Base-by-base conservation (phyloP, 2,888 invertebrate species). In the Monopis laevigella region DNA sequence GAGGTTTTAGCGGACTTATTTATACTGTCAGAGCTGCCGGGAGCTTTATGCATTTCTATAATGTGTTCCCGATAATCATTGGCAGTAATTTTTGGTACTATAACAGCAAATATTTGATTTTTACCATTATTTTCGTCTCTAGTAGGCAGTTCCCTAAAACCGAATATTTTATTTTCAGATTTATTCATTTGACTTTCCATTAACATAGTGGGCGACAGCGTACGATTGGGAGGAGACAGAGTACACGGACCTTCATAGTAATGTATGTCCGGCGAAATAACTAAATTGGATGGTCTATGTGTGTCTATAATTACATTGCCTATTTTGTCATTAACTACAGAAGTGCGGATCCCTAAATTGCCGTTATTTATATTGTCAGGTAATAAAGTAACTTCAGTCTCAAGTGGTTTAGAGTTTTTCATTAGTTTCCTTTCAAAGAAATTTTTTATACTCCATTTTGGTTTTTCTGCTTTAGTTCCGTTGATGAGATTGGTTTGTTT, bases 361-460 rank as follows among this genome's bases (percentile, higher is more conserved):
- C 54, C 45, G 47, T 54, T 27, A 14, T 50, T 52, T 7, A 45
- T 48, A 1, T 48, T 47, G 28, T 73, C 75, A 0, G 67, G 58
- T 0, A 82, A 69, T 7, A 86, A 55, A 53, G 83, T 84, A 1
- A 86, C 85, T 59, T 84, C 83, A 0, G 84, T 84, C 11, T 84
- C 84, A 45, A 77, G 54, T 8, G 47, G 50, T 48, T 66, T 72
- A 2, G 55, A 50, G 32, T 55, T 59, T 46, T 63, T 59, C 30
- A 62, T 65, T 0, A 67, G 43, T 46, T 62, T 64, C 42, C 52
- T 70, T 35, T 68, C 84, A 42, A 84, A 73, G 43, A 78, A 73
- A 45, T 58, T 73, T 19, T 62, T 56, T 0, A 80, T 64, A 0
- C 72, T 72, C 75, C 78, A 82, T 51, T 66, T 73, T 0, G 72